Evolutionary conservation across 2,797 vertebrate genomes (phyloP).

Genomic region (Sitta carolinensis): DNA sequence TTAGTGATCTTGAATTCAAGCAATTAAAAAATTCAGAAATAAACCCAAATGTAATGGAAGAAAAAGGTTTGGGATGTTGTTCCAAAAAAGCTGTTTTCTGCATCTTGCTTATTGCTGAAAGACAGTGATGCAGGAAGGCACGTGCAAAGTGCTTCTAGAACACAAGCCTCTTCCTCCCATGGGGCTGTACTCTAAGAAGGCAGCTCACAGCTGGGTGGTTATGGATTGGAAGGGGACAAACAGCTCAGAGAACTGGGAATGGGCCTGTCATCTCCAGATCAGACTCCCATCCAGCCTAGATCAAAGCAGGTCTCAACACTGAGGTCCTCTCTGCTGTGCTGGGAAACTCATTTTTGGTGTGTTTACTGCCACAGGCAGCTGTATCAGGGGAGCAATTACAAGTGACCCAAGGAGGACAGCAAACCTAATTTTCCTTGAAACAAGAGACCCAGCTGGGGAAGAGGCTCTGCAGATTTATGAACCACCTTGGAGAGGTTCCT

Average conservation of each 20-base stretch:
- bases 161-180: neutral
- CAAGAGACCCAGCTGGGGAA: neutral
- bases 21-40: neutral
- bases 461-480: neutral
- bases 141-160: neutral
- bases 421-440: neutral
- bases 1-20: neutral
- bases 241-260: neutral
- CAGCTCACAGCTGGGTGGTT: neutral
- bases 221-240: neutral
- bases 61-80: neutral
- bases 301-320: neutral
- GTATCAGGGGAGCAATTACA: accelerated
- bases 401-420: neutral
- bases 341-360: neutral
- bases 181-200: neutral
- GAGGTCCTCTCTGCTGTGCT: neutral
- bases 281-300: neutral
- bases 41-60: neutral
- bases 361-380: neutral
- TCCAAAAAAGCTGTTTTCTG: neutral
- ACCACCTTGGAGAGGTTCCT: neutral
- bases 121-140: neutral
- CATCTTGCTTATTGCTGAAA: neutral
- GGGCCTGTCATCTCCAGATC: neutral